Percentiles rank a stretch among this genome's conserved stretches.
phyloP scores from a whole-genome alignment of 2,113 vertebrate species.

The Nothobranchius kuhntae region DNA sequence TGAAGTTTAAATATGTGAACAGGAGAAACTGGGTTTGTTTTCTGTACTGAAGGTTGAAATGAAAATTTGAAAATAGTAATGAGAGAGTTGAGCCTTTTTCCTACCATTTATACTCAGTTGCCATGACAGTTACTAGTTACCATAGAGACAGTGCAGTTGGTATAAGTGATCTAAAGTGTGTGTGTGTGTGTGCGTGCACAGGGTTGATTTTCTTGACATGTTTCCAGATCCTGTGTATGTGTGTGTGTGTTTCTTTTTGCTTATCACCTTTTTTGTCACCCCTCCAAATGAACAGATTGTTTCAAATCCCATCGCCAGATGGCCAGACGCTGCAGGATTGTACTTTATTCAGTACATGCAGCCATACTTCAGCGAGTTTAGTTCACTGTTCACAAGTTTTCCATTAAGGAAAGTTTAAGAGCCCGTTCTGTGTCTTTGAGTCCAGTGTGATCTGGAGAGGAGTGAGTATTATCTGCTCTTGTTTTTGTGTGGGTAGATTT shows the following conservation, averaged over 20 bases:
- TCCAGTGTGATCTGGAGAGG: background rate
- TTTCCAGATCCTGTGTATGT: constrained; percentile 44
- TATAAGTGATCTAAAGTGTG: constrained; percentile 63
- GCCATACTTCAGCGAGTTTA: constrained; percentile 1
- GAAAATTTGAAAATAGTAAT: constrained; percentile 65
- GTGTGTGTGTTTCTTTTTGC: constrained; percentile 51
- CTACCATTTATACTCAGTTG: constrained; percentile 71
- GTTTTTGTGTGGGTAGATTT: constrained; percentile 57
- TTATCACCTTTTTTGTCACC: constrained; percentile 74
- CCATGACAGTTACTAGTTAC: constrained; percentile 80
- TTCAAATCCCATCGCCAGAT: constrained; percentile 74
- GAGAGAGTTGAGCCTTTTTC: constrained; percentile 69
- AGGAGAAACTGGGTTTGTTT: constrained; percentile 4
- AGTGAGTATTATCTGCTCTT: constrained; percentile 31
- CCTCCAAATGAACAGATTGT: constrained; percentile 79
- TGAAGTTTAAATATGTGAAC: constrained; percentile 17
- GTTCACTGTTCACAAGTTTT: background rate
- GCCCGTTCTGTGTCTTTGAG: no score
- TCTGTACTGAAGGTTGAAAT: constrained; percentile 24
- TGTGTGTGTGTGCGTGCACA: constrained; percentile 24
- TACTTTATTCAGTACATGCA: constrained; percentile 32
- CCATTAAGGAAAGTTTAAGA: background rate
- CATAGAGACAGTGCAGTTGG: constrained; percentile 77
- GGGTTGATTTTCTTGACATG: constrained; percentile 45
- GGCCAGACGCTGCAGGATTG: constrained; percentile 69